Evolutionary conservation across 92 coral and sea anemone genomes (phyloP), one percentile per base, ranked within the genome.

Genomic region (Ricordea florida): DNA sequence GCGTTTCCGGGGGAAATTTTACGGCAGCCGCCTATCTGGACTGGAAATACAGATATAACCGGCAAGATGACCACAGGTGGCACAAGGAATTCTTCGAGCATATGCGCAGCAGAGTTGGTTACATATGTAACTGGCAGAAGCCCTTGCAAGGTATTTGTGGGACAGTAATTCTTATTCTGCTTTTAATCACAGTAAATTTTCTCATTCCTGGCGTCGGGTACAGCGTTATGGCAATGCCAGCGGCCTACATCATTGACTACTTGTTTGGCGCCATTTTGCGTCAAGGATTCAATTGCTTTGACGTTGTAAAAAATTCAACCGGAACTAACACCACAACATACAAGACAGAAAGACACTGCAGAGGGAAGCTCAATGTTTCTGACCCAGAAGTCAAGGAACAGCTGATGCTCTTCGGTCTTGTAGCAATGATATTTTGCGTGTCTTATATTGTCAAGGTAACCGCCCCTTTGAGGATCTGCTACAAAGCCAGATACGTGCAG

Each of bases 1-100:
- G 96, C 52, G 87, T 90, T 28, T 90, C 96, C 17, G 96, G 96
- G 22, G 96, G 96, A 3, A 90, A 87, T 71, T 90, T 72, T 41
- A 79, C 84, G 4, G 96, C 96, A 0, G 91, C 96, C 10, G 84
- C 96, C 0, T 90, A 85, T 23, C 20, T 90, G 71, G 96, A 90
- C 57, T 90, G 96, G 96, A 90, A 90, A 33, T 87, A 77, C 72
- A 80, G 90, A 14, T 53, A 90, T 44, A 81, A 73, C 11, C 42
- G 76, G 17, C 18, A 53, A 33, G 92, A 90, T 52, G 50, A 79
- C 41, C 90, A 79, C 29, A 31, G 64, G 23, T 90, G 96, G 96
- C 96, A 90, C 24, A 85, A 90, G 18, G 37, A 76, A 50, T 91
- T 83, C 68, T 91, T 91, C 32, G 93, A 91, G 46, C 62, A 91